A percentile compares a stretch with the other conserved stretches of the same genome.
These are phyloP conservation scores for Clepsis dumicolana DNA, from an alignment of 2,888 invertebrate species.

Conservation along the genomic window DNA sequence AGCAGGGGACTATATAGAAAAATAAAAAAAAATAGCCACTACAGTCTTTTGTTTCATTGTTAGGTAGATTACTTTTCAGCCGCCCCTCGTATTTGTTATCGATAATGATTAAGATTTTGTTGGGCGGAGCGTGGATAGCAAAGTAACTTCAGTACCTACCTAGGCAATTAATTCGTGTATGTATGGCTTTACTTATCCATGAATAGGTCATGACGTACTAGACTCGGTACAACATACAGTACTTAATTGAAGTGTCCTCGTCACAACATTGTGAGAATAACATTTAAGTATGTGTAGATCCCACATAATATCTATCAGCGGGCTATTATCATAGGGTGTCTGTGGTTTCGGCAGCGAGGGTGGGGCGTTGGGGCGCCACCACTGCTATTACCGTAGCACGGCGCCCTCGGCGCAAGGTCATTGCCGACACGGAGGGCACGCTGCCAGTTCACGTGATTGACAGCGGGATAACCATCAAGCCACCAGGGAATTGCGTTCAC, in stretches of 20 bases:
- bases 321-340: slow-evolving; percentile 47
- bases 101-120: background rate
- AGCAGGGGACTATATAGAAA: too few species aligned
- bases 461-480: slow-evolving; percentile 44
- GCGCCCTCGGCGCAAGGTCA: slow-evolving; percentile 64
- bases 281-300: background rate
- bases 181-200: too few species aligned
- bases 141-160: background rate
- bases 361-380: slow-evolving; percentile 42
- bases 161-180: too few species aligned
- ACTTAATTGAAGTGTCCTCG: slow-evolving; percentile 15
- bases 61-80: too few species aligned
- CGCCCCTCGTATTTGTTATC: too few species aligned
- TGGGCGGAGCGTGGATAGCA: background rate
- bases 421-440: slow-evolving; percentile 54
- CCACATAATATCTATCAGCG: slow-evolving; percentile 8
- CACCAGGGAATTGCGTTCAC: slow-evolving; percentile 18
- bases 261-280: slow-evolving; percentile 22
- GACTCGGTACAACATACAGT: background rate
- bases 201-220: background rate
- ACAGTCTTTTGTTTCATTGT: too few species aligned
- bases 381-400: slow-evolving; percentile 29
- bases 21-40: too few species aligned
- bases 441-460: slow-evolving; percentile 59
- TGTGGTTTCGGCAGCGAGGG: slow-evolving; percentile 51